Evolutionary conservation across 2,113 vertebrate species (phyloP), one percentile per base, ranked within the genome.

Genomic region (Hyla sarda): DNA sequence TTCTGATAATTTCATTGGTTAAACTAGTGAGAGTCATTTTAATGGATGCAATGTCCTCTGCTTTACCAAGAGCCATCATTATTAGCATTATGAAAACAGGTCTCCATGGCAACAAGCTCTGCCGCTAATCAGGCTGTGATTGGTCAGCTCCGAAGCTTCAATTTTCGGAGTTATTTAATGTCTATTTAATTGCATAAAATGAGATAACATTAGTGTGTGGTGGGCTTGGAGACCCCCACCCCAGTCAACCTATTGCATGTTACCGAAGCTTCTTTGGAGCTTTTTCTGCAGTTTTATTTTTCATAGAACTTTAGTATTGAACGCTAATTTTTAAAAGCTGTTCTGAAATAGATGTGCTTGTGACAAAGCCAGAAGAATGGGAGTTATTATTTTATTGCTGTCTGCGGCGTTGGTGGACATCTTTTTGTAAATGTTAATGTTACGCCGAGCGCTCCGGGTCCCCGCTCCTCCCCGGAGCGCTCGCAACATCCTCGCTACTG

Each of bases 1-100:
- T 83, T 45, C 17, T 48, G 34, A 75, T 62, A 25, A 72, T 73
- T 73, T 56, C 65, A 83, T 71, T 72, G 65, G 65, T 56, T 74
- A 84, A 75, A 75, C 47, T 75, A 74, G 48, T 50, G 34, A 75
- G 72, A 76, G 52, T 77, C n/a, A 76, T 65, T 84, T 48, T 84
- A 76, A 62, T 84, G 76, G 47, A 58, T 72, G 48, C 47, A 73
- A 58, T 52, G 50, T 71, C 76, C 84, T 86, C 48, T 86, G 71
- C 65, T 79, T 80, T 72, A 14, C 48, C 65, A 71, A 79, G 60
- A 85, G 76, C 77, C 56, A 60, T 81, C 84, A 86, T 86, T 86
- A 86, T 67, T 71, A 85, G 54, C 58, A 65, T 81, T 81, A 86
- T 58, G 48, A 86, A 86, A 81, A 86, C 65, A 80, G 32, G 76